Conservation (phyloP, 2,797 vertebrate species). For the Pantherophis vulpinus region DNA sequence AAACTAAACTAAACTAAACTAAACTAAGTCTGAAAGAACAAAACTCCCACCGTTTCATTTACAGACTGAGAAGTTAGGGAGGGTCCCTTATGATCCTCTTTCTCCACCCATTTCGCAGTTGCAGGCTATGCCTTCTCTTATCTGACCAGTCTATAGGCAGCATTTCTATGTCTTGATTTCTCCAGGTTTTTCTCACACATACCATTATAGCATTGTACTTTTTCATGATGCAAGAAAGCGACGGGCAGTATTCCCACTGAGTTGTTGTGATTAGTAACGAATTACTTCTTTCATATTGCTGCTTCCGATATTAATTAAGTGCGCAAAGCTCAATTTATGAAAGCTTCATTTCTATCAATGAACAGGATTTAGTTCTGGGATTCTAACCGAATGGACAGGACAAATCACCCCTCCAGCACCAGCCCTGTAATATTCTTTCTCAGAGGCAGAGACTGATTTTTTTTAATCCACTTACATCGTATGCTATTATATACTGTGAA, state of each 20-base stretch:
- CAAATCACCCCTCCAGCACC: neutral
- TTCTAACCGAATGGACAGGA: neutral
- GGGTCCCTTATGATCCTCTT: neutral
- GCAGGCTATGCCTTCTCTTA: neutral
- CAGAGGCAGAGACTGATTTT: neutral
- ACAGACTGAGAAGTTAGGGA: too few relatives aligned
- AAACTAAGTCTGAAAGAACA: too few relatives aligned
- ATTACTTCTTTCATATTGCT: neutral
- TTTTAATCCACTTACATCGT: neutral
- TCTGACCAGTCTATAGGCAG: neutral
- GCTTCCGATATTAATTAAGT: neutral
- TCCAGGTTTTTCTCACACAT: neutral
- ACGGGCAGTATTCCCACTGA: neutral
- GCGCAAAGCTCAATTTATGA: neutral
- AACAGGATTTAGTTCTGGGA: neutral
- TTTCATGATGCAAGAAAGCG: neutral
- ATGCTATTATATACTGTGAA: neutral
- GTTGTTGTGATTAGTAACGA: constrained; percentile 21
- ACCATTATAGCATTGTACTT: neutral
- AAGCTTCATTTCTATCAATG: neutral
- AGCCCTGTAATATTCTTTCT: neutral
- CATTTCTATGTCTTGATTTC: neutral
- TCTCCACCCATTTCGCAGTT: neutral
- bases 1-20: too few relatives aligned
- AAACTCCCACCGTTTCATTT: too few relatives aligned